phyloP scores from a whole-genome alignment of 1,140 invertebrate species.

The Cotesia glomerata region DNA sequence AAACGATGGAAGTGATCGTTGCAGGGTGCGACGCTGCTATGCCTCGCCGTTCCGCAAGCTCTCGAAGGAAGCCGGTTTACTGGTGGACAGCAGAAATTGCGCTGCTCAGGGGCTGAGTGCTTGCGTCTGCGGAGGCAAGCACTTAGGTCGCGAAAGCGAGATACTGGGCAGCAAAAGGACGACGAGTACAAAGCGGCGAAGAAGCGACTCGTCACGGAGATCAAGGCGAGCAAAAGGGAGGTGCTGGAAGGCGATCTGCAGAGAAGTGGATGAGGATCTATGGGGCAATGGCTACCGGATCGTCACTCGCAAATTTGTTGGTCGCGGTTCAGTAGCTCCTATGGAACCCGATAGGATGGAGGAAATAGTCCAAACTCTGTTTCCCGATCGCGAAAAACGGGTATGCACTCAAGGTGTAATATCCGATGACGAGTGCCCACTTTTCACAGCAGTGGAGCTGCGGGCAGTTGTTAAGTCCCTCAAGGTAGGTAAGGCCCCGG shows the following conservation, averaged over 20 bases:
- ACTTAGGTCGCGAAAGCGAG: background rate
- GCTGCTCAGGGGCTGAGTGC: conserved; percentile 36
- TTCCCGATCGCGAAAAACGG: background rate
- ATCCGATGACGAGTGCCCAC: conserved; percentile 3
- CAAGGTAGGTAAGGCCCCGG: conserved; percentile 44
- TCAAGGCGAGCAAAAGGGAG: conserved; percentile 32
- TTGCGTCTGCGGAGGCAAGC: conserved; percentile 18
- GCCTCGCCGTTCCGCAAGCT: background rate
- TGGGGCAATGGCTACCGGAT: conserved; percentile 44
- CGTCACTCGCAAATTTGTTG: conserved; percentile 33
- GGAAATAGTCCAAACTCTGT: background rate
- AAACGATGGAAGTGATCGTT: background rate
- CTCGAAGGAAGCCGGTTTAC: conserved; percentile 29
- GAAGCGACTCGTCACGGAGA: conserved; percentile 26
- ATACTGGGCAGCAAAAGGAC: background rate
- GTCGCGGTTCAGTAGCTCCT: background rate
- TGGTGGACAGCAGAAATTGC: conserved; percentile 48
- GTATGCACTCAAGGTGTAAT: background rate
- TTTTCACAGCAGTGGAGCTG: conserved; percentile 23
- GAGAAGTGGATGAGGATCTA: conserved; percentile 38
- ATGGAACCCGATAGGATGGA: background rate
- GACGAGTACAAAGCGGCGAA: conserved; percentile 23
- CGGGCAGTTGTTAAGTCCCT: too few relatives aligned
- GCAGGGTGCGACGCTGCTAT: background rate
- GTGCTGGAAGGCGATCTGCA: conserved; percentile 31